Conservation (phyloP, 2,888 invertebrate genomes). For the Drosophila mimetica region DNA sequence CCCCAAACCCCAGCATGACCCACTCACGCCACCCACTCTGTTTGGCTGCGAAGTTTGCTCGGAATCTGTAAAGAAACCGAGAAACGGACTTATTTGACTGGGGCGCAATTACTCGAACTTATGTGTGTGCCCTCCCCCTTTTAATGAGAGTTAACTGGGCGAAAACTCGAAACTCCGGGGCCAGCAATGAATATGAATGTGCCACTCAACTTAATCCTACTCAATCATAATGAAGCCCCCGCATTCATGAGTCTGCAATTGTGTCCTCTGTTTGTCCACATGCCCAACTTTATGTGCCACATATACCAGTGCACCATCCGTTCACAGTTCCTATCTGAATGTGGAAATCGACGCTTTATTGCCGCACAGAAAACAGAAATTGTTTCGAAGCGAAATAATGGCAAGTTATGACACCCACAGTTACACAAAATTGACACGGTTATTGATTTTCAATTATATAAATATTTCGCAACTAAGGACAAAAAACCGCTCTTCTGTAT, state of each 20-base stretch:
- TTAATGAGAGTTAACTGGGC: conserved; percentile 47
- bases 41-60: conserved; percentile 2
- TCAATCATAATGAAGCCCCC: not conserved
- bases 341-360: conserved; percentile 3
- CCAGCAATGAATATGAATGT: conserved; percentile 3
- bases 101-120: conserved; percentile 3
- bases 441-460: conserved; percentile 42
- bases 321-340: not conserved
- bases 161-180: conserved; percentile 7
- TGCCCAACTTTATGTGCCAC: not conserved
- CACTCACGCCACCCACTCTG: not conserved
- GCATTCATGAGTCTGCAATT: not conserved
- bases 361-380: not conserved
- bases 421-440: not conserved
- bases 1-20: no score
- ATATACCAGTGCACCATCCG: not conserved
- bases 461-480: conserved; percentile 4
- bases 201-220: not conserved
- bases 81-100: not conserved
- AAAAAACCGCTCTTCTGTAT: not conserved
- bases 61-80: not conserved
- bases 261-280: conserved; percentile 4
- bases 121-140: not conserved
- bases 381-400: conserved; percentile 2
- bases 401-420: conserved; percentile 2